Percentiles rank a stretch among this genome's conserved stretches.
Conservation (phyloP, 2,113 vertebrate species). For the Ranitomeya variabilis region DNA sequence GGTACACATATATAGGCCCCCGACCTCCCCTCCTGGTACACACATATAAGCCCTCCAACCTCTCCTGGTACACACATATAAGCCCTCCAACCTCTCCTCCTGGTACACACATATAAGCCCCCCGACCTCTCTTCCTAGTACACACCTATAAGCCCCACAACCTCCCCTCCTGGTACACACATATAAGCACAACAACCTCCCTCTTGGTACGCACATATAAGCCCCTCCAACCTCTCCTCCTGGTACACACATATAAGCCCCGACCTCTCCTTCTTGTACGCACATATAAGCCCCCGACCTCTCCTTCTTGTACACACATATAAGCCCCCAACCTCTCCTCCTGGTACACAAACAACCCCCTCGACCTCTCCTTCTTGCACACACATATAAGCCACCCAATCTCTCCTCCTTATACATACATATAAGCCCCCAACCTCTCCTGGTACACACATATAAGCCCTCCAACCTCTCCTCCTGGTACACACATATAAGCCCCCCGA, state of each 20-base stretch:
- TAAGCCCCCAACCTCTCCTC: no score
- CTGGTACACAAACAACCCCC: neutral
- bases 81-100: no score
- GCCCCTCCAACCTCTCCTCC: neutral
- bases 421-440: neutral
- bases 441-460: no score
- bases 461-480: neutral
- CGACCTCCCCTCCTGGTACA: no score
- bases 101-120: no score
- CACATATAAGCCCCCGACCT: no score
- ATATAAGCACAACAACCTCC: neutral
- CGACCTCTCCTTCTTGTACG: no score
- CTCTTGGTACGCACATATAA: neutral
- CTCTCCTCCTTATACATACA: neutral
- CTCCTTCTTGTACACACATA: no score
- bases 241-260: neutral
- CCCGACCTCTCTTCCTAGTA: neutral
- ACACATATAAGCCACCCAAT: neutral
- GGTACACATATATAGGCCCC: no score
- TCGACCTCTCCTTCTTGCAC: neutral
- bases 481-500: neutral
- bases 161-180: neutral
- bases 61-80: no score
- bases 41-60: no score
- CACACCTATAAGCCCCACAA: no score